A percentile compares a stretch with the other conserved stretches of the same genome.
Conservation (phyloP, 2,797 vertebrate species). For the Neomorphus geoffroyi region DNA sequence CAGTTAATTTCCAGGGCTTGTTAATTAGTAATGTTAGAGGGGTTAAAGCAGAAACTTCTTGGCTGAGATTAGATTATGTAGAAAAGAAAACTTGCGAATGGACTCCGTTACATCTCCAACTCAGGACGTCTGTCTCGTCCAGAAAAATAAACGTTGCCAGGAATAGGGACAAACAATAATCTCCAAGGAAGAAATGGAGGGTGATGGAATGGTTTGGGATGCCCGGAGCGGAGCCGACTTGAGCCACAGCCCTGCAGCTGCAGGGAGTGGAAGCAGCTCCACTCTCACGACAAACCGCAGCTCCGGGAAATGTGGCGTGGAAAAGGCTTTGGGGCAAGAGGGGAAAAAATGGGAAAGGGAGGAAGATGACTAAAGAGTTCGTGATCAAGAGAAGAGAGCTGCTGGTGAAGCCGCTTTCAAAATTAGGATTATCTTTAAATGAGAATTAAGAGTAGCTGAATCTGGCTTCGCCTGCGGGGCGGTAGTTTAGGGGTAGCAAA, state of each 20-base stretch:
- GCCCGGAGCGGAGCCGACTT: background rate
- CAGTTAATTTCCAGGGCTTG: constrained; percentile 18
- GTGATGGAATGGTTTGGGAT: background rate
- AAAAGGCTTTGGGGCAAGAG: background rate
- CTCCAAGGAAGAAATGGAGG: background rate
- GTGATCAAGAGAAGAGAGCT: constrained; percentile 27
- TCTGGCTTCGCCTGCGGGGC: background rate
- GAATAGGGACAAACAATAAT: background rate
- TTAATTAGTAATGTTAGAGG: constrained; percentile 28
- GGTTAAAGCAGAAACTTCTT: constrained; percentile 24
- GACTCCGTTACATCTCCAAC: background rate
- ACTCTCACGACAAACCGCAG: background rate
- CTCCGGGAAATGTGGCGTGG: background rate
- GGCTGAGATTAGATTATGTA: background rate
- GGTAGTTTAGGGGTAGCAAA: background rate
- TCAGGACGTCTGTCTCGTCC: background rate
- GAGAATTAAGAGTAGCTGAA: background rate
- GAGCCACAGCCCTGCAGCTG: background rate
- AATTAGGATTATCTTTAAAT: constrained; percentile 48
- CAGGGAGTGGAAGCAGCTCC: background rate
- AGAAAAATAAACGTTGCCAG: background rate
- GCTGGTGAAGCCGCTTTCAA: constrained; percentile 23
- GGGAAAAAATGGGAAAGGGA: background rate
- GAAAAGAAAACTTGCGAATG: constrained; percentile 8
- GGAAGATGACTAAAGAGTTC: background rate